Base-by-base conservation (phyloP, 2,888 invertebrate genomes). In the Diarsia rubi region DNA sequence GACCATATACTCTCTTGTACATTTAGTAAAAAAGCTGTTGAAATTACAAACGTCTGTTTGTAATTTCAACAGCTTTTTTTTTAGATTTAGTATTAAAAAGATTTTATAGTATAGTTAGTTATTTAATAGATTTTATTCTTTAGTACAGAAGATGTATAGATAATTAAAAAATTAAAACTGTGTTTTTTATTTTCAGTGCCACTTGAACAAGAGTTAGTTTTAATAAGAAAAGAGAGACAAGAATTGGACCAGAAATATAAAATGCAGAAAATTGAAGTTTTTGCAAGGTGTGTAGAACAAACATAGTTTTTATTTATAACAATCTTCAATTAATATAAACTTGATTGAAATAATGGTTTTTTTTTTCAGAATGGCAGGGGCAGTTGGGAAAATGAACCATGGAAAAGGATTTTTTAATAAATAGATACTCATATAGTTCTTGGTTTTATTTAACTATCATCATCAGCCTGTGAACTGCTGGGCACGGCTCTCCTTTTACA, bases 221-320 rank as follows among this genome's bases (percentile, higher is more conserved):
- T 74, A 37, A 47, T 90, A 24, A 88, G 86, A 59, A 74, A 76
- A 52, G 85, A 83, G 60, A 69, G 86, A 57, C 75, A 73, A 27
- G 87, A 88, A 42, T 57, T 90, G 52, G 88, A 91, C 14, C 52
- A 88, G 75, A 45, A 75, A n/a, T 88, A 90, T 59, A 88, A 89
- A 78, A 85, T 74, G 69, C 81, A 88, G 75, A 82, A 85, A 73
- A 62, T 75, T 3, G 79, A 82, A 65, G 49, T 85, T 12, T 67
- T 86, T 12, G 44, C 76, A n/a, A 85, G 85, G 85, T 85, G 4
- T 8, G 74, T 68, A 37, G 14, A 0, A 37, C n/a, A n/a, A n/a
- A 42, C 8, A 16, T 62, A 57, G 3, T 24, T 16, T 27, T 27
- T 24, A 54, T 24, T 54, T 54, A 16, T 54, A 24, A 57, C 27